Conservation (phyloP, 2,888 invertebrate genomes). For the Cerceris rybyensis region DNA sequence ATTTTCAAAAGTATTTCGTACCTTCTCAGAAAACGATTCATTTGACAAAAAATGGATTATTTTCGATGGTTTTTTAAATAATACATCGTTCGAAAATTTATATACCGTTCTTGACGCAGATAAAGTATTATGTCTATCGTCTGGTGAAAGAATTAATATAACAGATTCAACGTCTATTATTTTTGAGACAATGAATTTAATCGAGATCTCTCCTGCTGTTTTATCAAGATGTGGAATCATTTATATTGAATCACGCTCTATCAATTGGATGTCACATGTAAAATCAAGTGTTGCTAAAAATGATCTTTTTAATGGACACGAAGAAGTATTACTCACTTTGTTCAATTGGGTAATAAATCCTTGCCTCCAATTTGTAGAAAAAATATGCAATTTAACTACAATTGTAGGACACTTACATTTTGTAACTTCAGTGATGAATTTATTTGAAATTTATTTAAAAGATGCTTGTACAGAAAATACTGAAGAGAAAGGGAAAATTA, state of each 20-base stretch:
- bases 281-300: conserved; percentile 59
- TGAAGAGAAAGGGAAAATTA: conserved; percentile 72
- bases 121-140: conserved; percentile 84
- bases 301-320: conserved; percentile 66
- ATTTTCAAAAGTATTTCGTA: conserved; percentile 81
- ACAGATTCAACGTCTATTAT: conserved; percentile 83
- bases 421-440: conserved; percentile 76
- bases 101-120: conserved; percentile 84
- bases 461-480: conserved; percentile 72
- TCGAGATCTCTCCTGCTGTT: conserved; percentile 84
- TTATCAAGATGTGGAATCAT: conserved; percentile 86
- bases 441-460: conserved; percentile 78
- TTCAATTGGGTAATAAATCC: conserved; percentile 85
- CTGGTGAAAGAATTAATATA: conserved; percentile 85
- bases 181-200: conserved; percentile 85
- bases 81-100: conserved; percentile 85
- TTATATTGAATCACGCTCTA: conserved; percentile 83
- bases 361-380: conserved; percentile 83
- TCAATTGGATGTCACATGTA: conserved; percentile 84
- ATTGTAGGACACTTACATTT: conserved; percentile 77
- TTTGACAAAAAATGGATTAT: conserved; percentile 85
- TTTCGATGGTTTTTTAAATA: conserved; percentile 85
- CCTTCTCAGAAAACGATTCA: conserved; percentile 80
- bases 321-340: conserved; percentile 73
- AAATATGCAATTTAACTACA: conserved; percentile 80